These are phyloP conservation scores for Scaptomyza pallida DNA, from an alignment of 1,140 invertebrate genomes.

Conservation along the genomic window DNA sequence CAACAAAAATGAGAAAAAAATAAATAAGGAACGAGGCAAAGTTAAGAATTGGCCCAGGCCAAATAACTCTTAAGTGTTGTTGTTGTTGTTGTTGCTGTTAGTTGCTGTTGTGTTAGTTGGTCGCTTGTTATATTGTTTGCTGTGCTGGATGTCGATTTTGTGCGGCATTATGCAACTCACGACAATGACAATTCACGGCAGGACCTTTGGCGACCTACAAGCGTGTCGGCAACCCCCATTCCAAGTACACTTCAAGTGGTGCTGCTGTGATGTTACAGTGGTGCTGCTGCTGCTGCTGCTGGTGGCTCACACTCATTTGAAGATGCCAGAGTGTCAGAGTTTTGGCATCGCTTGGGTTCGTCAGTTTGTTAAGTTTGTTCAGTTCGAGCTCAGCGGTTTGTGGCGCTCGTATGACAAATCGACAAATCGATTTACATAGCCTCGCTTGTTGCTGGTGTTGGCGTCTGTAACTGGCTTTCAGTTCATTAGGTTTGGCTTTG, in stretches of 20 bases:
- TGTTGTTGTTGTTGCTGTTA: constrained; percentile 35
- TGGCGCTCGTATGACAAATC: constrained; percentile 73
- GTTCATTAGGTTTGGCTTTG: constrained; percentile 69
- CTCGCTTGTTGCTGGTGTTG: constrained; percentile 34
- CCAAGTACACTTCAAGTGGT: constrained; percentile 45
- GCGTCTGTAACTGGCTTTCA: constrained; percentile 32
- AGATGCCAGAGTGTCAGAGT: constrained; percentile 51
- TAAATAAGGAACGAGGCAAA: constrained; percentile 60
- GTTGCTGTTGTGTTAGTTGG: constrained; percentile 21
- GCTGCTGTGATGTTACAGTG: background rate
- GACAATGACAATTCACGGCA: constrained; percentile 83
- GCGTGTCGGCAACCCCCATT: constrained; percentile 68
- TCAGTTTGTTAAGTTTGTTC: constrained; percentile 17
- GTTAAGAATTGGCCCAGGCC: constrained; percentile 66
- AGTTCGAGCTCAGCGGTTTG: constrained; percentile 7
- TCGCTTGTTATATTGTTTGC: constrained; percentile 20
- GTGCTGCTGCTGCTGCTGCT: background rate
- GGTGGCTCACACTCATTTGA: constrained; percentile 40
- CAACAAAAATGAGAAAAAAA: constrained; percentile 32
- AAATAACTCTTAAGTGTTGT: constrained; percentile 31
- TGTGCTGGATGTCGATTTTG: constrained; percentile 66
- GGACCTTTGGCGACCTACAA: constrained; percentile 83
- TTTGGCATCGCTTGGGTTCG: constrained; percentile 25
- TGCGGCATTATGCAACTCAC: constrained; percentile 83
- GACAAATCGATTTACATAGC: constrained; percentile 78